A percentile compares a stretch with the other conserved stretches of the same genome.
Conservation (phyloP, 2,113 vertebrate genomes). For the Myrmecobius fasciatus region DNA sequence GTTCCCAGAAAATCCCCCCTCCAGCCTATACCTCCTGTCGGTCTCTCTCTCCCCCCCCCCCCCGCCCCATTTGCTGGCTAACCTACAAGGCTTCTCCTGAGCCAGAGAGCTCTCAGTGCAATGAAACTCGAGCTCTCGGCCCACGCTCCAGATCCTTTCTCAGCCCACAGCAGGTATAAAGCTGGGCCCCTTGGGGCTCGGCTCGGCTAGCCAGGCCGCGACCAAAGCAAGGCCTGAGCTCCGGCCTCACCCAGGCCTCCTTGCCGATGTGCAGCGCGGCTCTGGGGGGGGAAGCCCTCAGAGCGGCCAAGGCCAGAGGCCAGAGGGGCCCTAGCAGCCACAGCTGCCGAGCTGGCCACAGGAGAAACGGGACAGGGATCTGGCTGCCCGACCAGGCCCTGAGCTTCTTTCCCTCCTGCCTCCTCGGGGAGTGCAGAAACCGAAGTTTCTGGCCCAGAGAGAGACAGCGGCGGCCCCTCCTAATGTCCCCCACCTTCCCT, state of each 20-base stretch:
- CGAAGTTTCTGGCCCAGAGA: not conserved
- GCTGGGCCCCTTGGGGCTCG: not conserved
- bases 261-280: not conserved
- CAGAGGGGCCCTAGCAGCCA: not conserved
- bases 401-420: not conserved
- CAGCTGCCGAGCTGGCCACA: not conserved
- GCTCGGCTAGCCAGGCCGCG: accelerated
- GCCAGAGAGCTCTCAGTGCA: not conserved
- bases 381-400: not conserved
- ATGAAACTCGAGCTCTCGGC: not conserved
- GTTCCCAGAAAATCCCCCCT: not conserved
- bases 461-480: not conserved
- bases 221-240: not conserved
- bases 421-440: not conserved
- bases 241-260: constrained; percentile 8
- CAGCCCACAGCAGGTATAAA: not conserved
- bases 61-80: not conserved
- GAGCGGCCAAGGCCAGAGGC: constrained; percentile 14
- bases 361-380: not conserved
- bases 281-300: not conserved
- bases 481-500: accelerated
- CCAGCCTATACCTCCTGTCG: not conserved
- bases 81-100: not conserved
- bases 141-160: not conserved
- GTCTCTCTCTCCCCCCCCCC: not conserved